Percentiles rank a stretch among this genome's conserved stretches.
Evolutionary conservation across 1,140 invertebrate species (phyloP).

Genomic region (Diuraphis noxia): DNA sequence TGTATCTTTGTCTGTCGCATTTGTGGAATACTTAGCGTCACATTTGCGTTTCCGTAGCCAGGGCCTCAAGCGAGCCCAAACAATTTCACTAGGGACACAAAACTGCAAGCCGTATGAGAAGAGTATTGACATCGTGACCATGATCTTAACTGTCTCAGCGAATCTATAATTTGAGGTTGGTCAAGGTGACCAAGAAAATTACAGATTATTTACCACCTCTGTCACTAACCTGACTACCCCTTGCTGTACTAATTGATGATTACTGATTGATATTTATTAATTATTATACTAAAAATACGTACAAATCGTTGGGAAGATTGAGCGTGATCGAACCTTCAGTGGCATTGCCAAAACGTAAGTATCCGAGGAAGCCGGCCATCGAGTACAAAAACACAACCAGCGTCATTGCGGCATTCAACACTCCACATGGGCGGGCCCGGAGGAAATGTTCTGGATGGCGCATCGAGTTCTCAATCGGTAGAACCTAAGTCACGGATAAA

Average conservation of each 20-base stretch:
- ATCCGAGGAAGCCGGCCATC: conserved; percentile 81
- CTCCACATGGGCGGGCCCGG: conserved; percentile 64
- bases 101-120: conserved; percentile 89
- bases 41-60: neutral
- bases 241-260: neutral
- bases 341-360: conserved; percentile 72
- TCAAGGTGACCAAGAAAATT: conserved; percentile 51
- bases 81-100: conserved; percentile 81
- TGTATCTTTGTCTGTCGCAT: neutral
- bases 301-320: conserved; percentile 63
- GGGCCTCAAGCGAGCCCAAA: conserved; percentile 62
- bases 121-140: conserved; percentile 84
- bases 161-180: conserved; percentile 63
- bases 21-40: neutral
- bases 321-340: conserved; percentile 73
- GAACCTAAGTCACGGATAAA: conserved; percentile 64
- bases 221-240: neutral
- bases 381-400: conserved; percentile 74
- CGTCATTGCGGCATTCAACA: conserved; percentile 80
- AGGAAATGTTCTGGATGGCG: conserved; percentile 74
- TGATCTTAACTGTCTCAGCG: conserved; percentile 76
- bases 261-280: neutral
- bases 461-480: conserved; percentile 91
- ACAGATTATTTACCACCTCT: neutral
- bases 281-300: conserved; percentile 39